These are phyloP conservation scores for Anneissia japonica DNA, from an alignment of 35 echinoderm and acorn worm genomes.

Conservation along the genomic window DNA sequence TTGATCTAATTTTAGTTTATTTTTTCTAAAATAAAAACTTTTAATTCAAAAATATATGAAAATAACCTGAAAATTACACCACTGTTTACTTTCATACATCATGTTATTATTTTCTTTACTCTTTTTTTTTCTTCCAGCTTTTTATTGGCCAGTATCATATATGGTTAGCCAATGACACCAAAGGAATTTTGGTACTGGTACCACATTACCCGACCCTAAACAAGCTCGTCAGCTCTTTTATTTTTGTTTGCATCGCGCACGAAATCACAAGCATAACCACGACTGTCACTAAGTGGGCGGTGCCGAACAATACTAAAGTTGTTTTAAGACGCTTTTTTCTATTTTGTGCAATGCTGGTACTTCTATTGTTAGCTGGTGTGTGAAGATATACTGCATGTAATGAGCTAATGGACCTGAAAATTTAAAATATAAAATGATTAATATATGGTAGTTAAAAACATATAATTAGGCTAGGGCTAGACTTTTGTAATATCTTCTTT, in stretches of 20 bases:
- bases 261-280: constrained; percentile 58
- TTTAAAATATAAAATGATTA: too few relatives aligned
- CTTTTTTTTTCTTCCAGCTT: constrained; percentile 37
- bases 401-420: too few relatives aligned
- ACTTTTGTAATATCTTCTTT: too few relatives aligned
- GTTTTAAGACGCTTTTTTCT: not conserved
- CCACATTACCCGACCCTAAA: constrained; percentile 76
- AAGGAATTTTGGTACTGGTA: constrained; percentile 53
- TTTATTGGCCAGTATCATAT: constrained; percentile 96
- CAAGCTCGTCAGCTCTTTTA: constrained; percentile 67
- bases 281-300: constrained; percentile 16
- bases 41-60: too few relatives aligned
- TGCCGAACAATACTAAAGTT: not conserved
- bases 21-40: too few relatives aligned
- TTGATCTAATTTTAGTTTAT: too few relatives aligned
- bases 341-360: not conserved
- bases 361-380: not conserved
- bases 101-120: not conserved
- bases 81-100: too few relatives aligned
- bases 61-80: too few relatives aligned
- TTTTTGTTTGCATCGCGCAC: constrained; percentile 77
- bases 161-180: constrained; percentile 85
- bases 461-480: too few relatives aligned
- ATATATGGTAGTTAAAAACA: too few relatives aligned
- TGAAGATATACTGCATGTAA: too few relatives aligned